Base-by-base conservation (phyloP, 2,113 vertebrate species). In the Rousettus leschenaultii region DNA sequence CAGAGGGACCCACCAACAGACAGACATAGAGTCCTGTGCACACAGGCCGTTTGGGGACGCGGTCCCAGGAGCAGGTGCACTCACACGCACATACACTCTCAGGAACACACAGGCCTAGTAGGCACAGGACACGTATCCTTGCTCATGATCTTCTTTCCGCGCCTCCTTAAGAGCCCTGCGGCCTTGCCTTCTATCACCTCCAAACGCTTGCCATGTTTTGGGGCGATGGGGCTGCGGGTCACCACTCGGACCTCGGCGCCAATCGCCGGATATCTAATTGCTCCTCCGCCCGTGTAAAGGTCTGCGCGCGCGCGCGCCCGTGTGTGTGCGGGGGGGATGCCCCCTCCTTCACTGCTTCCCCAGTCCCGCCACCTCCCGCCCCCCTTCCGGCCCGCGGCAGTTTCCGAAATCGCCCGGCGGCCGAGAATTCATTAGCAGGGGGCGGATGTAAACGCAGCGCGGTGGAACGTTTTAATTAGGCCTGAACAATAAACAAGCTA, bases 401-500 rank as follows among this genome's bases (percentile, higher is more conserved):
- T 96, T 98, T 97, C 97, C 79, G 96, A 97, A 97, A 97, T 95
- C 97, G 94, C 98, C 97, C 96, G 95, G 96, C 95, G 97, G 98
- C 97, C 40, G 96, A 92, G 98, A 98, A 98, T 98, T 98, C 98
- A 98, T 98, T 98, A 98, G 98, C 97, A 94, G 98, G 98, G 98
- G 97, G 97, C 96, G 97, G 97, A 98, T 98, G 98, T 98, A 98
- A 98, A 97, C 96, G 98, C 98, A 98, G 98, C 96, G 98, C 97
- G 97, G 98, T 97, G 98, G 98, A 98, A 98, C 98, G 98, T 98
- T 98, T 98, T 98, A 98, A 98, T 98, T 98, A 98, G 98, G 98
- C 98, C 98, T 98, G 98, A 98, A 98, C 98, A 98, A 98, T 98
- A 98, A 98, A 98, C 98, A 98, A 98, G 98, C 98, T 98, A 98